These are phyloP conservation scores for Enteromius treurensis DNA, from an alignment of 2,797 vertebrate species.

Conservation along the genomic window DNA sequence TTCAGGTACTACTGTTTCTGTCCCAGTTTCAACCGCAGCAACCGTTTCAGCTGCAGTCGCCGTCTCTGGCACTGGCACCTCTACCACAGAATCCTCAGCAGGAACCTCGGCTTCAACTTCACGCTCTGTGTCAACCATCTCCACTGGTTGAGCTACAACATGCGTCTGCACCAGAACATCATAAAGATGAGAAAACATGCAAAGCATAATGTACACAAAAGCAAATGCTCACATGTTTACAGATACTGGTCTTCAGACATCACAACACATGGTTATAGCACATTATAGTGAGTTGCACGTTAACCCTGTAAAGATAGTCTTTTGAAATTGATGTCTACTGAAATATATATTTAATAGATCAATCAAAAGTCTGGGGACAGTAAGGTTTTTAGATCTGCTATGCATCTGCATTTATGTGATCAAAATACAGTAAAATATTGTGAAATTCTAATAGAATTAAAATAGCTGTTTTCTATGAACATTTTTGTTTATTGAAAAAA, in stretches of 20 bases:
- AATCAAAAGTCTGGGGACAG: not conserved
- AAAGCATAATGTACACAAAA: not conserved
- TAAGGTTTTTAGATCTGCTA: not conserved
- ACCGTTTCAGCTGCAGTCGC: constrained; percentile 60
- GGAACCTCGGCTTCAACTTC: constrained; percentile 12
- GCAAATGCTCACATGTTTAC: not conserved
- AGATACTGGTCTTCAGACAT: not conserved
- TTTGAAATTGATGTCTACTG: not conserved
- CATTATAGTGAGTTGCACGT: not conserved
- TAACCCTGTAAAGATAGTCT: too few relatives aligned
- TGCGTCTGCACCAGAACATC: constrained; percentile 10
- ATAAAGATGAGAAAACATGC: constrained; percentile 10
- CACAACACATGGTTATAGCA: not conserved
- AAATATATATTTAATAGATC: not conserved
- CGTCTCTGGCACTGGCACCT: not conserved
- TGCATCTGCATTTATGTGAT: too few relatives aligned
- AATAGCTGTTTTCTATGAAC: too few relatives aligned
- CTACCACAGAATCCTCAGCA: not conserved
- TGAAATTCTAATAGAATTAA: too few relatives aligned
- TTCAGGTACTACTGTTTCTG: not conserved
- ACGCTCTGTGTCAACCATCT: not conserved
- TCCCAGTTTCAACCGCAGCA: constrained; percentile 58
- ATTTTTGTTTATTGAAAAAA: too few relatives aligned
- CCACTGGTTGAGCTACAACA: not conserved
- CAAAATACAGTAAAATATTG: too few relatives aligned